Conservation (phyloP, 1,140 invertebrate species). For the Aphelinus atriplicis region DNA sequence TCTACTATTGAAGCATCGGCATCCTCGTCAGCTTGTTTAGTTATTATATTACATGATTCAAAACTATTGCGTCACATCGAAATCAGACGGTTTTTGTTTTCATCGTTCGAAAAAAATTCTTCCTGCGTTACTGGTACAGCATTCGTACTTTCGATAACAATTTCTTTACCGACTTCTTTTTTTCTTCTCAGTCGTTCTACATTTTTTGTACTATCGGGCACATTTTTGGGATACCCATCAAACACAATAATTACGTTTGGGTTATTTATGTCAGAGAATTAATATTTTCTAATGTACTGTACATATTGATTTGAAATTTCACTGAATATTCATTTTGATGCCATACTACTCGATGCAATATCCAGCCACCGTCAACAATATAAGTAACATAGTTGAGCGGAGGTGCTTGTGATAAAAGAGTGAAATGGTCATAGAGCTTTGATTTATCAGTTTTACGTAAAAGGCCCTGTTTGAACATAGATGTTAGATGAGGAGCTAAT, state of each 20-base stretch:
- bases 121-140: conserved; percentile 52
- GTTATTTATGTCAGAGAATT: conserved; percentile 7
- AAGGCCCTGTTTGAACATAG: conserved; percentile 49
- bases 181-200: conserved; percentile 18
- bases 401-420: background rate
- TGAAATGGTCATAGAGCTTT: conserved; percentile 52
- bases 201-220: conserved; percentile 23
- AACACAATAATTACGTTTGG: conserved; percentile 39
- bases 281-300: conserved; percentile 34
- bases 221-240: conserved; percentile 41
- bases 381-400: background rate
- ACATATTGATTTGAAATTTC: conserved; percentile 37
- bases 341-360: conserved; percentile 45
- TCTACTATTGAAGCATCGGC: conserved; percentile 55
- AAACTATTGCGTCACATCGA: conserved; percentile 48
- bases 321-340: conserved; percentile 26
- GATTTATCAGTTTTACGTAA: conserved; percentile 44
- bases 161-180: conserved; percentile 37
- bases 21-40: conserved; percentile 50
- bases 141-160: conserved; percentile 53
- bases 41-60: conserved; percentile 50
- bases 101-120: conserved; percentile 13
- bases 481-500: conserved; percentile 51
- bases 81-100: conserved; percentile 53
- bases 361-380: conserved; percentile 45